These are phyloP conservation scores for Leucopsar rothschildi DNA, from an alignment of 2,113 vertebrate genomes.

Conservation along the genomic window DNA sequence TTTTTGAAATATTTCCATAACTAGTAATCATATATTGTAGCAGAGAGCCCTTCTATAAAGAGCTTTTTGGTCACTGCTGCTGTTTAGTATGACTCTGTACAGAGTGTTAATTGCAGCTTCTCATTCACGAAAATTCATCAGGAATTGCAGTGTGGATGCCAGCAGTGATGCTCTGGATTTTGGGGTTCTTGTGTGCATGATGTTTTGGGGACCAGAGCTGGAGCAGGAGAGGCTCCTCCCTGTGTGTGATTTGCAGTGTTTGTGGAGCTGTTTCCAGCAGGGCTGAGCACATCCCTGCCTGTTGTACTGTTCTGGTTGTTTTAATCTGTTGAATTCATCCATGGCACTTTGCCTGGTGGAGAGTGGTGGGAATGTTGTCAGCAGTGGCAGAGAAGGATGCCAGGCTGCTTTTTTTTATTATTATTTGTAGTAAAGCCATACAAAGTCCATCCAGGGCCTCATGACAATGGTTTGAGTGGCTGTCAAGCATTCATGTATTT, in stretches of 20 bases:
- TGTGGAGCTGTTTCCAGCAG: not conserved
- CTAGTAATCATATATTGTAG: not conserved
- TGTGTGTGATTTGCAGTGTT: not conserved
- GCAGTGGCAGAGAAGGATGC: conserved; percentile 15
- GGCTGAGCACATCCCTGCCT: not conserved
- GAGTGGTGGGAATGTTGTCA: not conserved
- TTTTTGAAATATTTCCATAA: not conserved
- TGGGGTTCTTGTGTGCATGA: not conserved
- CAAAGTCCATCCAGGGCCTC: not conserved
- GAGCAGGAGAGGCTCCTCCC: not conserved
- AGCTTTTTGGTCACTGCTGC: not conserved
- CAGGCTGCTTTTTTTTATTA: not conserved
- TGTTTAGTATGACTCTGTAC: not conserved
- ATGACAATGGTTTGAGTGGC: not conserved
- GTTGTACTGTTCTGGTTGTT: not conserved
- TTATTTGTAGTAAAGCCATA: not conserved
- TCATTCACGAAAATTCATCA: rapidly evolving
- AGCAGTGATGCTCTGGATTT: not conserved
- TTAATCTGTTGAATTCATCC: conserved; percentile 4
- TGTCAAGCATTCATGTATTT: not conserved
- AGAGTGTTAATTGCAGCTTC: not conserved
- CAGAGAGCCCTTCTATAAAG: not conserved
- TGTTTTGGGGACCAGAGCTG: not conserved
- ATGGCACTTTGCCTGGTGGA: conserved; percentile 25
- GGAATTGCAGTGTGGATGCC: not conserved